Evolutionary conservation across 2,113 vertebrate species (phyloP).

Genomic region (Grantiella picta): DNA sequence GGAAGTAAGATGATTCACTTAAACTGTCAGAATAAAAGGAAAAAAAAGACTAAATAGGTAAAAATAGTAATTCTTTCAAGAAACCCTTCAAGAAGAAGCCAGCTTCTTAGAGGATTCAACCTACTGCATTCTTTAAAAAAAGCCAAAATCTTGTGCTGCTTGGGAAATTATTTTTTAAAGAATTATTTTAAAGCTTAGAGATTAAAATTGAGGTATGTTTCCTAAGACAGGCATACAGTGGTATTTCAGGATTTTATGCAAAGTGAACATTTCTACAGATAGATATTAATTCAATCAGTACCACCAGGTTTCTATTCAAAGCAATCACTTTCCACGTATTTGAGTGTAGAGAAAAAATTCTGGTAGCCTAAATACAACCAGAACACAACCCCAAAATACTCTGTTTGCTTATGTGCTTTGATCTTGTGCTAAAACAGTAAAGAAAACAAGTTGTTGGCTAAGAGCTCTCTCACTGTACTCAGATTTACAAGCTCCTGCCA

Average conservation of each 20-base stretch:
- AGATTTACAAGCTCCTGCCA: slow-evolving; percentile 28
- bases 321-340: neutral
- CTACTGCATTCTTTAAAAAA: neutral
- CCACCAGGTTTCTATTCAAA: neutral
- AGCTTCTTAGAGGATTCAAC: neutral
- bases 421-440: slow-evolving; percentile 6
- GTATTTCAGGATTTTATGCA: neutral
- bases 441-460: slow-evolving; percentile 37
- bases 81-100: neutral
- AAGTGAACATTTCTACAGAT: neutral
- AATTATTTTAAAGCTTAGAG: neutral
- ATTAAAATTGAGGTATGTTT: neutral
- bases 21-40: neutral
- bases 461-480: neutral
- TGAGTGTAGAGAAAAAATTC: neutral
- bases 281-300: neutral
- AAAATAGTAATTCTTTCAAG: neutral
- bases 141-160: neutral
- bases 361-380: neutral
- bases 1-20: neutral
- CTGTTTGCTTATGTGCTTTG: slow-evolving; percentile 31
- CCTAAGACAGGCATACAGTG: neutral
- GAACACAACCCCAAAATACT: neutral
- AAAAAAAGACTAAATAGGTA: neutral
- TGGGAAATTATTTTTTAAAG: neutral